These are phyloP conservation scores for Parauchenoglanis ngamensis DNA, from an alignment of 2,797 vertebrate species.

Conservation along the genomic window DNA sequence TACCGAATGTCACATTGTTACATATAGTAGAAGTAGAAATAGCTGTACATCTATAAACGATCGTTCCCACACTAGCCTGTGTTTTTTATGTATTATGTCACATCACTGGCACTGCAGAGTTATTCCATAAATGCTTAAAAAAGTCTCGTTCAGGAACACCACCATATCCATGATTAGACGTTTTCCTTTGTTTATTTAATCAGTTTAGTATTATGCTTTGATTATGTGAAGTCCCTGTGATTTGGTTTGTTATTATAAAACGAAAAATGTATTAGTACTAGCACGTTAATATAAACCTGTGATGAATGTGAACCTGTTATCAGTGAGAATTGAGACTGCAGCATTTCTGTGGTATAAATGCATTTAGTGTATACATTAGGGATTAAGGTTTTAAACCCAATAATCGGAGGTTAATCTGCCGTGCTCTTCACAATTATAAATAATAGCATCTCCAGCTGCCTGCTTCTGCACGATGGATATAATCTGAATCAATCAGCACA, in stretches of 20 bases:
- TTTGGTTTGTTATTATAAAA: background rate
- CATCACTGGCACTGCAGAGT: background rate
- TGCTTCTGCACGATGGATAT: slow-evolving; percentile 8
- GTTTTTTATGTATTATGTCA: background rate
- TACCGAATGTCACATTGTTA: background rate
- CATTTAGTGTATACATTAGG: too few relatives aligned
- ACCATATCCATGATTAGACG: background rate
- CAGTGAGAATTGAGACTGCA: background rate
- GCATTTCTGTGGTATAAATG: background rate
- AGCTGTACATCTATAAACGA: background rate
- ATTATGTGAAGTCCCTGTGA: background rate
- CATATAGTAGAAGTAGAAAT: background rate
- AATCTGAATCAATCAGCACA: background rate
- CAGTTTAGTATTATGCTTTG: too few relatives aligned
- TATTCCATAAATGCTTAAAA: background rate
- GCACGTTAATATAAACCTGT: background rate
- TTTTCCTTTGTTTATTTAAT: background rate
- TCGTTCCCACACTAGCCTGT: background rate
- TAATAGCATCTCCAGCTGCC: background rate
- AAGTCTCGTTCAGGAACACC: background rate
- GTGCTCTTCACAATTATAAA: background rate
- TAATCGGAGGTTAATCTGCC: background rate
- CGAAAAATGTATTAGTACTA: background rate
- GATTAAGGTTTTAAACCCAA: background rate
- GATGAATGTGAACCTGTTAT: background rate